Evolutionary conservation across 2,888 invertebrate species (phyloP), one percentile per base, ranked within the genome.

Genomic region (Sarcophaga rosellei): DNA sequence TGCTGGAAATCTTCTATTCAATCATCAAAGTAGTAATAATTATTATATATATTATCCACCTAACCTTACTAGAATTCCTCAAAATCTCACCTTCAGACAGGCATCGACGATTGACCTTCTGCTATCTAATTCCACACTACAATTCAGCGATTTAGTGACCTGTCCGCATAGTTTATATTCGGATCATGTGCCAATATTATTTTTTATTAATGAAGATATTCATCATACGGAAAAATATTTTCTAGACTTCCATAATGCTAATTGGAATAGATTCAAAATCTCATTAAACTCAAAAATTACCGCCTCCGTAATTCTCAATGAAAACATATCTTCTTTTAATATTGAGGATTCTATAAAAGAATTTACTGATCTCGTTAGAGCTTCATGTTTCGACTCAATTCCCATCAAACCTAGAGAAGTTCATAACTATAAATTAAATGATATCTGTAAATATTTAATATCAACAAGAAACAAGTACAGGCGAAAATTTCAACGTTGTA

Each of bases 41-140:
- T 20, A 61, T 61, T 35, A 61, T 61, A 61, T 61, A 20, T 61
- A 61, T 61, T 61, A 61, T 61, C 61, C 61, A 61, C 20, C 25
- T 61, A 61, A 61, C n/a, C 20, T 21, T 21, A 61, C 61, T 61
- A 61, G 61, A 21, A n/a, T 61, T 20, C 21, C 61, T 61, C 5
- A 17, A n/a, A 61, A 61, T 20, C 20, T 11, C 11, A 20, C 20
- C 17, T 61, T n/a, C 20, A 61, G 61, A 61, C 35, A 35, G 6
- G 5, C 35, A 35, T 35, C 35, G 35, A 35, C 35, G 35, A 35
- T 35, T 35, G 35, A 61, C n/a, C 17, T 21, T 61, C 20, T 61
- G 20, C 10, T 61, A n/a, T n/a, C 61, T 61, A 61, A 61, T 20
- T 61, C 61, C 17, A 10, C 61, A 17, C 61, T 21, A 11, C 20